phyloP scores from a whole-genome alignment of 2,113 vertebrate species.

The Plecotus auritus region DNA sequence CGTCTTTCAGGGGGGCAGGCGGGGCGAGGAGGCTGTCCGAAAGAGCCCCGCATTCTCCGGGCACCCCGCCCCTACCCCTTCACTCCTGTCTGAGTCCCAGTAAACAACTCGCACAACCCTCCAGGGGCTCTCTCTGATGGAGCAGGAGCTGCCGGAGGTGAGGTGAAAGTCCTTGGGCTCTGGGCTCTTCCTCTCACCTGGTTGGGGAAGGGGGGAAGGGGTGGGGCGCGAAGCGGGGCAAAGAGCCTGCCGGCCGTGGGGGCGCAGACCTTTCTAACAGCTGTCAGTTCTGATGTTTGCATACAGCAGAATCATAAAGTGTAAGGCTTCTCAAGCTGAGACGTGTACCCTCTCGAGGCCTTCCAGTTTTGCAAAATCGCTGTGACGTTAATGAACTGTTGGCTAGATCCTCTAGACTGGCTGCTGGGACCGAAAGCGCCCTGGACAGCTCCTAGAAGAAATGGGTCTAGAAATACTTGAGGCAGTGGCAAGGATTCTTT shows the following conservation, averaged over 20 bases:
- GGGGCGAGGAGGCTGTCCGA: not conserved
- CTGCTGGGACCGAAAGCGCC: not conserved
- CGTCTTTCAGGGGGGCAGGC: not conserved
- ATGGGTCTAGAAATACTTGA: not conserved
- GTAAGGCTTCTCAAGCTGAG: not conserved
- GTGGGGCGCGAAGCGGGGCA: accelerated
- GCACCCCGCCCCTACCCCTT: accelerated
- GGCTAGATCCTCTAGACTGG: not conserved
- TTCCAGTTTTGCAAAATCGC: not conserved
- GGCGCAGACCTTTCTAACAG: no score
- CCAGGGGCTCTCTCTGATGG: not conserved
- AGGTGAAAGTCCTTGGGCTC: not conserved
- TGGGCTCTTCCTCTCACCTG: accelerated
- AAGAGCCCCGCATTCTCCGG: accelerated
- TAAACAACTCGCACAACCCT: not conserved
- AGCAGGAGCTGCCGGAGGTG: accelerated
- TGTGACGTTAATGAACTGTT: not conserved
- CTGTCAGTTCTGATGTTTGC: not conserved
- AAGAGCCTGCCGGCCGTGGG: not conserved
- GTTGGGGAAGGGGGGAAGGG: not conserved
- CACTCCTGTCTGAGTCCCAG: accelerated
- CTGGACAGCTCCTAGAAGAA: not conserved
- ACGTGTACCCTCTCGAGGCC: not conserved
- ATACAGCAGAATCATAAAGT: not conserved
- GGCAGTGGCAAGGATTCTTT: not conserved